Evolutionary conservation across 2,888 invertebrate genomes (phyloP).

Genomic region (Lydus trimaculatus): DNA sequence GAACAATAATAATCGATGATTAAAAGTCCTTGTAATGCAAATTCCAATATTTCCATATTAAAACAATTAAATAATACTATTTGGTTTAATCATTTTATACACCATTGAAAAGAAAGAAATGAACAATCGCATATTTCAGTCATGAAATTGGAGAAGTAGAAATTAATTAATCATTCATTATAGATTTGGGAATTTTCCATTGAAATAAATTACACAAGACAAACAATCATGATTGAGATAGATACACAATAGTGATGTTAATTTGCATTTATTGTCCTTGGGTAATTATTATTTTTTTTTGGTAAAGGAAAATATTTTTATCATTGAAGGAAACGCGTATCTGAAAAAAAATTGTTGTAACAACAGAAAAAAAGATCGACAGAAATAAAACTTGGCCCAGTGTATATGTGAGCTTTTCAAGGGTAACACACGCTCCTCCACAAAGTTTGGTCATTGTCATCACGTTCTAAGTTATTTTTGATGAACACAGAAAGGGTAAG

Average conservation of each 20-base stretch:
- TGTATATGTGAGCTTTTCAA: not conserved
- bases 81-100: not conserved
- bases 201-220: not conserved
- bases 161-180: not conserved
- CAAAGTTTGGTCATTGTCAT: not conserved
- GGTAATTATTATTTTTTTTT: not conserved
- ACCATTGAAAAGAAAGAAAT: too few species aligned
- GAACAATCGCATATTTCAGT: not conserved
- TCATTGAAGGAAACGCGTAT: not conserved
- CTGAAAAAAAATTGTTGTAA: not conserved
- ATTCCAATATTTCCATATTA: not conserved
- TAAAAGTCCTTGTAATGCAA: too few species aligned
- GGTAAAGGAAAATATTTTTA: not conserved
- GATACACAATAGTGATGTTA: not conserved
- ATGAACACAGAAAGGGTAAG: not conserved
- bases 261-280: not conserved
- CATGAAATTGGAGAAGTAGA: not conserved
- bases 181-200: not conserved
- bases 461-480: not conserved
- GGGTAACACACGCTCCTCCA: not conserved
- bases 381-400: constrained; percentile 3
- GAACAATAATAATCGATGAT: not conserved
- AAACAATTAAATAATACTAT: not conserved
- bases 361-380: not conserved
- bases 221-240: not conserved